Conservation (phyloP, 2,113 vertebrate genomes). For the Mystacornis crossleyi region DNA sequence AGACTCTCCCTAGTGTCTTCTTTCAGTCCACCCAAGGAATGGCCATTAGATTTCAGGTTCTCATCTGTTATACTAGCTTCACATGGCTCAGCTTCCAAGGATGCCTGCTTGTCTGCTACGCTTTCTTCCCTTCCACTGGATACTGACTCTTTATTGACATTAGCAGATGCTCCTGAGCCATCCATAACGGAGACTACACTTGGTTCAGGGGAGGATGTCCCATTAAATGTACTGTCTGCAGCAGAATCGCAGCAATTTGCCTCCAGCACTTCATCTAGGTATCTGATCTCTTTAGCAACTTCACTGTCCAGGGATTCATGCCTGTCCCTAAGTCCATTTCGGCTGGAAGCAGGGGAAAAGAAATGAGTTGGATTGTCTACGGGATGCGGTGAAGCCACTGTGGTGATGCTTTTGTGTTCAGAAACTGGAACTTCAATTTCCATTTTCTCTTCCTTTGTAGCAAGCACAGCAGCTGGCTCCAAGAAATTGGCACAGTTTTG, state of each 20-base stretch:
- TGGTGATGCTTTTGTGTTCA: conserved; percentile 76
- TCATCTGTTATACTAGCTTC: conserved; percentile 45
- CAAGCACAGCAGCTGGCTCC: conserved; percentile 80
- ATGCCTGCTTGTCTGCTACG: conserved; percentile 55
- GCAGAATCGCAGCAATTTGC: conserved; percentile 86
- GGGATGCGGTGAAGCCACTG: conserved; percentile 63
- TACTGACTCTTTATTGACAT: conserved; percentile 43
- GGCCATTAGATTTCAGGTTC: conserved; percentile 75
- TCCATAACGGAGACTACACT: conserved; percentile 52
- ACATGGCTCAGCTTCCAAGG: conserved; percentile 58
- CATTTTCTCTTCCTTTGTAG: conserved; percentile 82
- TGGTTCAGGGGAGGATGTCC: conserved; percentile 79
- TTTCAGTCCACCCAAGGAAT: conserved; percentile 53
- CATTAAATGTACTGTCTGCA: conserved; percentile 84
- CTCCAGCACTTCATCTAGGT: conserved; percentile 93
- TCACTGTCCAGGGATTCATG: conserved; percentile 86
- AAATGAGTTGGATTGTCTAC: conserved; percentile 75
- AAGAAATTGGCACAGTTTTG: conserved; percentile 83
- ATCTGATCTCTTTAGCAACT: conserved; percentile 90
- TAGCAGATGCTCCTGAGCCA: conserved; percentile 68
- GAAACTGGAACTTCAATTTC: conserved; percentile 84
- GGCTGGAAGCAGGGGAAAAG: conserved; percentile 66
- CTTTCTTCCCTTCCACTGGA: conserved; percentile 48
- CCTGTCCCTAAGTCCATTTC: conserved; percentile 79
- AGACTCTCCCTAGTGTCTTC: conserved; percentile 38